These are phyloP conservation scores for Alces alces DNA, from an alignment of 2,113 vertebrate species.

Conservation along the genomic window DNA sequence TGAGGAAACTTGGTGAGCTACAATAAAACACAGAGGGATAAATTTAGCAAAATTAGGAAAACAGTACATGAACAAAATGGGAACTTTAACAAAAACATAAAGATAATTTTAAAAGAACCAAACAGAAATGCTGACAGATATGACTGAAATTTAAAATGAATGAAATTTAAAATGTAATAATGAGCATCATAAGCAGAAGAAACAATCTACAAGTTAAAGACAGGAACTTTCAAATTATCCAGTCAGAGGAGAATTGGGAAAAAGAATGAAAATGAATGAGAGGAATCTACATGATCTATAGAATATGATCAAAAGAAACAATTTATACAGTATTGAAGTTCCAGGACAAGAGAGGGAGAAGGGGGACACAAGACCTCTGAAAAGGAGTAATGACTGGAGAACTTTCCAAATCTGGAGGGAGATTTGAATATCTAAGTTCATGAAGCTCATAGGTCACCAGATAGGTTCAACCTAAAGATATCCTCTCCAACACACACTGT, in stretches of 20 bases:
- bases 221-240: not conserved
- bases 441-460: not conserved
- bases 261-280: not conserved
- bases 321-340: not conserved
- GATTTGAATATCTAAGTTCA: not conserved
- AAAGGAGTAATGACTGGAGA: not conserved
- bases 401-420: not conserved
- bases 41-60: not conserved
- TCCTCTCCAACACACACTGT: not conserved
- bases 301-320: not conserved
- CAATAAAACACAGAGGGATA: not conserved
- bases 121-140: not conserved
- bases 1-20: not conserved
- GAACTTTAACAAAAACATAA: not conserved
- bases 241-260: not conserved
- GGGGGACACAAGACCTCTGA: not conserved
- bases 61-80: not conserved
- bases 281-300: not conserved
- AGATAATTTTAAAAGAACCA: not conserved
- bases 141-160: not conserved
- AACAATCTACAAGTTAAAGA: not conserved
- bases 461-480: not conserved
- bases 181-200: not conserved
- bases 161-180: not conserved
- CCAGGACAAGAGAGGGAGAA: not conserved